A percentile compares a stretch with the other conserved stretches of the same genome.
These are phyloP conservation scores for Eupeodes corollae DNA, from an alignment of 1,140 invertebrate species.

Conservation along the genomic window DNA sequence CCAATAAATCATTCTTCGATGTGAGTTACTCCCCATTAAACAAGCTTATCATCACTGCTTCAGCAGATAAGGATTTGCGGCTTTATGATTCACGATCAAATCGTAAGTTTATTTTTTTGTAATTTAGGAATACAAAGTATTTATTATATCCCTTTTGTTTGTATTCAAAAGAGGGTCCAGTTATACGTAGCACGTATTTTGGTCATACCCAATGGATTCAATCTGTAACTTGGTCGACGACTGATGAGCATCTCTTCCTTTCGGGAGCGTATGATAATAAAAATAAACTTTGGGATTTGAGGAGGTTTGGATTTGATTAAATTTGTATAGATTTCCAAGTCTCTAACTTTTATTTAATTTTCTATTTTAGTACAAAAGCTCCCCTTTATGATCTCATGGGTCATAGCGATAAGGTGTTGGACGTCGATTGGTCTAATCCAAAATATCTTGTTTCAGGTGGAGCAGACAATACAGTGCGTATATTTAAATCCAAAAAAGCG, in stretches of 20 bases:
- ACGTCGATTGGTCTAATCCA: slow-evolving; percentile 86
- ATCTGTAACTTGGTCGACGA: slow-evolving; percentile 79
- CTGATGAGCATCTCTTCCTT: slow-evolving; percentile 75
- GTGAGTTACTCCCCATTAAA: slow-evolving; percentile 70
- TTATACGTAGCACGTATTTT: slow-evolving; percentile 78
- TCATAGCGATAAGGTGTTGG: slow-evolving; percentile 88
- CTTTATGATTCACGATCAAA: slow-evolving; percentile 83
- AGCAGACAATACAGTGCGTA: slow-evolving; percentile 84
- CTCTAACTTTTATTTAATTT: slow-evolving; percentile 5
- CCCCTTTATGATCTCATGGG: slow-evolving; percentile 87
- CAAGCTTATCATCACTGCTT: slow-evolving; percentile 67
- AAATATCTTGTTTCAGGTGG: slow-evolving; percentile 81
- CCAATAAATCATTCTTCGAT: slow-evolving; percentile 86
- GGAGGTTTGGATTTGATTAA: slow-evolving; percentile 64
- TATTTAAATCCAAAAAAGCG: slow-evolving; percentile 60
- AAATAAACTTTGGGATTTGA: slow-evolving; percentile 91
- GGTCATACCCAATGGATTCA: slow-evolving; percentile 90
- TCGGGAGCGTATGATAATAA: slow-evolving; percentile 85
- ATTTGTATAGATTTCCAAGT: neutral
- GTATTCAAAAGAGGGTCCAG: slow-evolving; percentile 73
- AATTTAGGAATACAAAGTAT: too few species aligned
- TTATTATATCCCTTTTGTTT: too few species aligned
- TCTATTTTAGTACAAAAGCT: slow-evolving; percentile 64
- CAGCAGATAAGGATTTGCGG: slow-evolving; percentile 79
- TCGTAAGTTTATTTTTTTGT: too few species aligned